Conservation (phyloP, 2,113 vertebrate genomes). For the Aphelocoma coerulescens region DNA sequence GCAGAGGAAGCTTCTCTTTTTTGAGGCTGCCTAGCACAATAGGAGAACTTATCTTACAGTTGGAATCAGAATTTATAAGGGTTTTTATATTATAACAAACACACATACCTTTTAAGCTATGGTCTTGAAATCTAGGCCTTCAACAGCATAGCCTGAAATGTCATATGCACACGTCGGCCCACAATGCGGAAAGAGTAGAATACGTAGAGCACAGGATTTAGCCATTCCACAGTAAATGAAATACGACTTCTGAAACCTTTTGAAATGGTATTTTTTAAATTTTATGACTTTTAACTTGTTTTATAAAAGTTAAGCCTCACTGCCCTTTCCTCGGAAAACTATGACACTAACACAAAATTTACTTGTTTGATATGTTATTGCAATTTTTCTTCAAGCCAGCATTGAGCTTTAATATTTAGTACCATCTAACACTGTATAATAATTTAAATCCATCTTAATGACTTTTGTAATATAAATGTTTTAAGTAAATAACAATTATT, state of each 20-base stretch:
- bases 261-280: not conserved
- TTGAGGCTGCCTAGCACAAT: not conserved
- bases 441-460: slow-evolving; percentile 61
- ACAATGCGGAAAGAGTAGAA: not conserved
- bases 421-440: slow-evolving; percentile 19
- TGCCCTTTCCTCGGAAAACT: not conserved
- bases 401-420: not conserved
- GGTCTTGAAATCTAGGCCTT: not conserved
- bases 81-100: not conserved
- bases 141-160: not conserved
- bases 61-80: not conserved
- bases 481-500: slow-evolving; percentile 65
- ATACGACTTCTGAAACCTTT: not conserved
- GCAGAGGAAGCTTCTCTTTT: not conserved
- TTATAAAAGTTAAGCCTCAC: not conserved
- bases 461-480: slow-evolving; percentile 71
- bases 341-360: not conserved
- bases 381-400: slow-evolving; percentile 3
- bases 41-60: not conserved
- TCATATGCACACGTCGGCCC: not conserved
- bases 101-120: not conserved
- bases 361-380: not conserved
- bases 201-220: not conserved
- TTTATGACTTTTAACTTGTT: not conserved
- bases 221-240: not conserved